phyloP scores from a whole-genome alignment of 2,888 invertebrate species.

The Drosophila ezoana region DNA sequence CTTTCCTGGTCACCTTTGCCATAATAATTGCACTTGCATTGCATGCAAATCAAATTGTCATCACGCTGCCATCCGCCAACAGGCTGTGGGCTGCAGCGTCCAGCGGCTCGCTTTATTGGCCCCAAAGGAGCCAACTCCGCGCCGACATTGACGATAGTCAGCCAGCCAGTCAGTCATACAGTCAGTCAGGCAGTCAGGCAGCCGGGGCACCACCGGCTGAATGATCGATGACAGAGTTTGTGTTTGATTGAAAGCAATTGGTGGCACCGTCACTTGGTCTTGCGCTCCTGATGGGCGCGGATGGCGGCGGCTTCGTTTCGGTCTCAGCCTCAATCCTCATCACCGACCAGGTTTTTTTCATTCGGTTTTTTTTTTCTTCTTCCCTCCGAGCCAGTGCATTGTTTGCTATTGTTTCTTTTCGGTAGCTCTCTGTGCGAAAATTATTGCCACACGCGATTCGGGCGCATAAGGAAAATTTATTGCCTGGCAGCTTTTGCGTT shows the following conservation, averaged over 20 bases:
- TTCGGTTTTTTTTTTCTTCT: slow-evolving; percentile 1
- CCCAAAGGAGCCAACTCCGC: slow-evolving; percentile 71
- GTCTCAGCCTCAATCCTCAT: slow-evolving; percentile 17
- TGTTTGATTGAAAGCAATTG: slow-evolving; percentile 84
- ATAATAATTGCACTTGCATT: slow-evolving; percentile 84
- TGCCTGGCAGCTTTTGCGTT: slow-evolving; percentile 57
- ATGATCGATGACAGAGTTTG: slow-evolving; percentile 83
- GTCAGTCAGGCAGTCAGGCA: slow-evolving; percentile 32
- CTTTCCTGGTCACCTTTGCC: slow-evolving; percentile 76
- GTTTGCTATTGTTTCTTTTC: slow-evolving; percentile 29
- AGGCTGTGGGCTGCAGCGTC: slow-evolving; percentile 24
- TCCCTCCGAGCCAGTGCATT: slow-evolving; percentile 26
- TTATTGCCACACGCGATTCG: slow-evolving; percentile 63
- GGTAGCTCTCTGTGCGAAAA: slow-evolving; percentile 53
- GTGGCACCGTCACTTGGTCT: slow-evolving; percentile 78
- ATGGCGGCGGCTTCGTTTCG: slow-evolving; percentile 30
- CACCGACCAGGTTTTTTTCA: not conserved
- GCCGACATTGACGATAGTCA: slow-evolving; percentile 56
- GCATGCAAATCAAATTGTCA: slow-evolving; percentile 84
- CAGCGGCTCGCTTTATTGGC: slow-evolving; percentile 77
- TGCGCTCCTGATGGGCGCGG: slow-evolving; percentile 52
- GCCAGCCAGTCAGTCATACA: slow-evolving; percentile 34
- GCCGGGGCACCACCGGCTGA: slow-evolving; percentile 45
- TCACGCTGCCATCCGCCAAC: slow-evolving; percentile 70
- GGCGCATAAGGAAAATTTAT: slow-evolving; percentile 65